Percentiles rank a stretch among this genome's conserved stretches.
Conservation (phyloP, 2,888 invertebrate genomes). For the Melangyna quadrimaculata region DNA sequence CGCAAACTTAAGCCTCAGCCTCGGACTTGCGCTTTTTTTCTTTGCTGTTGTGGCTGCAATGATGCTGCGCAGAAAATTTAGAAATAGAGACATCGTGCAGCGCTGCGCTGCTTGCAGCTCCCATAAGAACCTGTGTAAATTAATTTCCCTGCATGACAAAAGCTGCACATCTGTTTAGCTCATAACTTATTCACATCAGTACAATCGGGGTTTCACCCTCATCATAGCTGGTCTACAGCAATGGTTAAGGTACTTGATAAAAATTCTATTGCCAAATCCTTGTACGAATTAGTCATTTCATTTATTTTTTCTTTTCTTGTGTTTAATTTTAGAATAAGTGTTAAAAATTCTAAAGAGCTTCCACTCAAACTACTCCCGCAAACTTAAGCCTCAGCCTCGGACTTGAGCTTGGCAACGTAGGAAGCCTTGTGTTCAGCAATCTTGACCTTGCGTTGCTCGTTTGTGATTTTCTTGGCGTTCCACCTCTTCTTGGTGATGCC, state of each 20-base stretch:
- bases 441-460: conserved; percentile 94
- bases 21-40: conserved; percentile 81
- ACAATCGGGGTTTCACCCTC: too few species aligned
- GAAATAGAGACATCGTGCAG: too few species aligned
- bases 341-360: conserved; percentile 45
- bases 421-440: conserved; percentile 96
- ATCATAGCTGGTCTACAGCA: too few species aligned
- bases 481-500: conserved; percentile 89
- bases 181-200: too few species aligned
- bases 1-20: conserved; percentile 77
- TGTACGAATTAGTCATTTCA: conserved; percentile 43
- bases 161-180: too few species aligned
- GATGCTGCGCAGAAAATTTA: too few species aligned
- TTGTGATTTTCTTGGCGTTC: conserved; percentile 94
- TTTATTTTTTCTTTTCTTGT: conserved; percentile 40
- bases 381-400: conserved; percentile 79
- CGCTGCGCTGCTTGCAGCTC: too few species aligned
- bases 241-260: too few species aligned
- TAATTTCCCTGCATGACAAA: too few species aligned
- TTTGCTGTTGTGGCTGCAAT: too few species aligned
- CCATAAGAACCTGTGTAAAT: too few species aligned
- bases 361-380: conserved; percentile 5
- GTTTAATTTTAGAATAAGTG: conserved; percentile 44
- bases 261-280: conserved; percentile 39
- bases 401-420: conserved; percentile 86